Base-by-base conservation (phyloP, 23 tunicate genomes). In the Halocynthia aurantium region DNA sequence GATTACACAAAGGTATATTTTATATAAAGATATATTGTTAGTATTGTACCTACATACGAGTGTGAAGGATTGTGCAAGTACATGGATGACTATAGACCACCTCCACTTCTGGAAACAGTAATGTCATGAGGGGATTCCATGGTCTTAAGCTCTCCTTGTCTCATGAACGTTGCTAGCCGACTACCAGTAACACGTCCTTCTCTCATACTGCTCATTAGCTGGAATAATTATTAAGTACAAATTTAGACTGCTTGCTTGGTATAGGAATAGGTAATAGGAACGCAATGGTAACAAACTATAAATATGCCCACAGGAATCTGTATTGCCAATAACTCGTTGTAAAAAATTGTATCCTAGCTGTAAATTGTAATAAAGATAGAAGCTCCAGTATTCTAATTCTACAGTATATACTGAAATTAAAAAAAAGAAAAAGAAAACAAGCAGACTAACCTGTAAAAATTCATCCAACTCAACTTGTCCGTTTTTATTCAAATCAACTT, bases 401-500 rank as follows among this genome's bases (percentile, higher is more conserved):
- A 31, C 44, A 0, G 4, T 31, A 31, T 31, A 40, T 67, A 49
- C 21, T 15, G 21, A 67, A 15, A 18, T 20, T 4, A 60, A 60
- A 1, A 4, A 60, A 15, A 60, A 1, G 18, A 60, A 15, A 2
- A 60, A 60, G n/a, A 68, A 68, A 10, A 57, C 61, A 58, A 2
- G 13, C 10, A 72, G 21, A 52, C 83, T 55, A 31, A 92, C 98
- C 82, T 83, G 81, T 6, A 92, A 60, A 53, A 92, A 92, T 67
- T 92, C 98, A 40, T 86, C 92, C 70, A 92, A 68, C 50, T 92
- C 98, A 8, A 92, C 69, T 70, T 92, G 82, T 53, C 98, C 98
- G 76, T 92, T 92, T 69, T 92, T 89, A 63, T 92, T 92, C 51
- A 92, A 58, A 75, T 92, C 98, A 52, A 92, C 92, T 61, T 86